Percentiles rank a stretch among this genome's conserved stretches.
phyloP scores from a whole-genome alignment of 1,140 invertebrate species.

The Linepithema humile region DNA sequence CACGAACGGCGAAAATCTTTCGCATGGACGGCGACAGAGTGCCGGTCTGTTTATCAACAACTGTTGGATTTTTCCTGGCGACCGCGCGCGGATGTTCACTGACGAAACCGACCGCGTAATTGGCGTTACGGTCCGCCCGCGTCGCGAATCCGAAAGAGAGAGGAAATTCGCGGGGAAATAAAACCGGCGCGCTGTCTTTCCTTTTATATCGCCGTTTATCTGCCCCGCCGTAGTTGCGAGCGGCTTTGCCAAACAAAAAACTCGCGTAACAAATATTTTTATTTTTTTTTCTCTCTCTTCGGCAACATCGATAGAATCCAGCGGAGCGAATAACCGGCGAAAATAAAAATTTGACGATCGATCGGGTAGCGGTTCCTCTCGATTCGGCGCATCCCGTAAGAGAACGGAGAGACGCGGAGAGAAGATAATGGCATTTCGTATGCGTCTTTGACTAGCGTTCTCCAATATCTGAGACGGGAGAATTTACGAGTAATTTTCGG shows the following conservation, averaged over 20 bases:
- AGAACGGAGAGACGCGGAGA: background rate
- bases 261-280: slow-evolving; percentile 10
- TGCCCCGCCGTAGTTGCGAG: background rate
- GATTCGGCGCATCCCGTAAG: background rate
- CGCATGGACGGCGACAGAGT: slow-evolving; percentile 50
- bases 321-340: background rate
- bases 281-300: background rate
- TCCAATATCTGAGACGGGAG: background rate
- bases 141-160: slow-evolving; percentile 25
- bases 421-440: slow-evolving; percentile 15
- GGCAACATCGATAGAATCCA: background rate
- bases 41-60: slow-evolving; percentile 62
- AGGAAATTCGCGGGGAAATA: slow-evolving; percentile 33
- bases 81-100: background rate
- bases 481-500: background rate
- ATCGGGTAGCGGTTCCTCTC: background rate
- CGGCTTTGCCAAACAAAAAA: background rate
- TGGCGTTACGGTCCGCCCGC: slow-evolving; percentile 38
- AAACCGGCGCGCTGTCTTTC: slow-evolving; percentile 20
- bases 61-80: slow-evolving; percentile 26
- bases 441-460: background rate
- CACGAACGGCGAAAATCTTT: slow-evolving; percentile 53
- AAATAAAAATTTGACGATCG: slow-evolving; percentile 41
- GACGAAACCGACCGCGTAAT: slow-evolving; percentile 59
- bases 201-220: background rate